Percentiles rank a stretch among this genome's conserved stretches.
Conservation (phyloP, 2,113 vertebrate genomes). For the Cromileptes altivelis region DNA sequence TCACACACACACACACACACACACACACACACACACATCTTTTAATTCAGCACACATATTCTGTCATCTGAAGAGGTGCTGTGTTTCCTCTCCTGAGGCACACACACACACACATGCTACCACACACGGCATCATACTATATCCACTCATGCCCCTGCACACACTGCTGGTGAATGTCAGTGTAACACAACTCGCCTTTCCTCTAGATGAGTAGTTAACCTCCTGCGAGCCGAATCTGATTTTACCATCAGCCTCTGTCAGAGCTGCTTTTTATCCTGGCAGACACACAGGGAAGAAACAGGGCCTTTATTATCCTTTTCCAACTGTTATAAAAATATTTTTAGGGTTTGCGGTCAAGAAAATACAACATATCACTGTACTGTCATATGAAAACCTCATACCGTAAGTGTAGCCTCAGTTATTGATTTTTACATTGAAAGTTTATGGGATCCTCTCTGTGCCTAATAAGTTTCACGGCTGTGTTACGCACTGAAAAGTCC, state of each 20-base stretch:
- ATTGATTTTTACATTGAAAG: constrained; percentile 56
- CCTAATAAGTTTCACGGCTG: constrained; percentile 60
- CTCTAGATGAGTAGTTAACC: constrained; percentile 65
- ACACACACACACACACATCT: background rate
- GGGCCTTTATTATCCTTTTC: constrained; percentile 68
- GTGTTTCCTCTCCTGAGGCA: constrained; percentile 32
- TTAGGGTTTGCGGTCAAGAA: constrained; percentile 65
- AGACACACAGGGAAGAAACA: constrained; percentile 33
- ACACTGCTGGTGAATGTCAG: constrained; percentile 62
- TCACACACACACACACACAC: too few species aligned
- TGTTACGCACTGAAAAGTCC: constrained; percentile 27
- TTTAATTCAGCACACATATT: constrained; percentile 57
- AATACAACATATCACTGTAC: constrained; percentile 66
- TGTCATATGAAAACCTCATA: constrained; percentile 64
- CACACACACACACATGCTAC: background rate
- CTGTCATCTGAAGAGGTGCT: constrained; percentile 46
- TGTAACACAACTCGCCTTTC: constrained; percentile 46
- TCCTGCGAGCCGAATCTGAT: constrained; percentile 70
- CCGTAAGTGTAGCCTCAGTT: constrained; percentile 54
- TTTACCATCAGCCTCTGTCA: constrained; percentile 72
- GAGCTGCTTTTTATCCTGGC: constrained; percentile 59
- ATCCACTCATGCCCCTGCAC: constrained; percentile 22
- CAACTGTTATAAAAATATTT: constrained; percentile 74
- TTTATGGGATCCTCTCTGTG: constrained; percentile 51
- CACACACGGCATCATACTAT: constrained; percentile 32